These are phyloP conservation scores for Pseudomyrmex cubaensis DNA, from an alignment of 1,140 invertebrate genomes.

Conservation along the genomic window DNA sequence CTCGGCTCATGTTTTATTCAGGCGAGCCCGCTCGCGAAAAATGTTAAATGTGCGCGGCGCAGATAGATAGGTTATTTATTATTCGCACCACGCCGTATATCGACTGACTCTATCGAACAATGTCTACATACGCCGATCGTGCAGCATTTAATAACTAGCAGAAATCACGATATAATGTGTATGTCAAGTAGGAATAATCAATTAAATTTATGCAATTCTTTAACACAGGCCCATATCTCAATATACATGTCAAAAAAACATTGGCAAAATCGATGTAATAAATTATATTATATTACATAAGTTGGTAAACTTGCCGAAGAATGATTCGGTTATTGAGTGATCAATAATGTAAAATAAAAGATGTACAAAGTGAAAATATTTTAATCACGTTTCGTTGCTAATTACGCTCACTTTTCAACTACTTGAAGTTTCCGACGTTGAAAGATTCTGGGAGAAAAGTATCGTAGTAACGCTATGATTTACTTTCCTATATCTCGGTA, in stretches of 20 bases:
- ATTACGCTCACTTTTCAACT: background rate
- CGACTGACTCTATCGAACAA: conserved; percentile 54
- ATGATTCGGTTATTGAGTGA: no score
- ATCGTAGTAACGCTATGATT: conserved; percentile 37
- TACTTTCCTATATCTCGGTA: conserved; percentile 10
- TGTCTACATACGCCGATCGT: conserved; percentile 56
- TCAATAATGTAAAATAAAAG: background rate
- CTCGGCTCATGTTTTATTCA: conserved; percentile 56
- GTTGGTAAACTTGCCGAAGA: no score
- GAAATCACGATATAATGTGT: conserved; percentile 1
- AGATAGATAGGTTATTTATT: conserved; percentile 59
- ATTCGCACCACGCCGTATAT: conserved; percentile 51
- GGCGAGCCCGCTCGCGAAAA: conserved; percentile 44
- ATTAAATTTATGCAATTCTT: background rate
- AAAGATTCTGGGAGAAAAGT: conserved; percentile 33
- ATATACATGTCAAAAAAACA: no score
- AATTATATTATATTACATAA: no score
- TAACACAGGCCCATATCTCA: no score
- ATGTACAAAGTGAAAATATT: background rate
- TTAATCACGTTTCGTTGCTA: background rate
- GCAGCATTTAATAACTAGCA: conserved; percentile 52
- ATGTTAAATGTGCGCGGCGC: conserved; percentile 54
- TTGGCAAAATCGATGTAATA: no score
- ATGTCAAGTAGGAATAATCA: background rate
- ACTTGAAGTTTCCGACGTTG: background rate